phyloP scores from a whole-genome alignment of 2,888 invertebrate species.

The Drosophila ustulata region DNA sequence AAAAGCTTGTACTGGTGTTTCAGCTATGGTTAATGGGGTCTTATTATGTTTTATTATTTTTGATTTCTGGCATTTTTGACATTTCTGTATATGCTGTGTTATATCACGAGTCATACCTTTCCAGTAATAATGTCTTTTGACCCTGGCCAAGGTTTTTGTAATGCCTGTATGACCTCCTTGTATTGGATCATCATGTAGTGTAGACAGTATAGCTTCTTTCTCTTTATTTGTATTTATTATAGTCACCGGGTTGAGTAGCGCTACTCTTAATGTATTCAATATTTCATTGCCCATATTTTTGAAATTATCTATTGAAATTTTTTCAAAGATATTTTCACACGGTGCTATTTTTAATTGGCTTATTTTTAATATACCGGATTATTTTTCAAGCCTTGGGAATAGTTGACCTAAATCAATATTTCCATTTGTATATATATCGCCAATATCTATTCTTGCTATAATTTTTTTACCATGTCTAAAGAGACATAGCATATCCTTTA shows the following conservation, averaged over 20 bases:
- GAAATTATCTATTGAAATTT: not conserved
- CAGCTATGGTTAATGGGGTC: too few species aligned
- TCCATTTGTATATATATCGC: not conserved
- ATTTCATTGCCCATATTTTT: not conserved
- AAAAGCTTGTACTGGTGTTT: too few species aligned
- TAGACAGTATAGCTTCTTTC: too few species aligned
- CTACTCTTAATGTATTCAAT: too few species aligned
- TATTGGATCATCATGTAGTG: too few species aligned
- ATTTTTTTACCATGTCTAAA: not conserved
- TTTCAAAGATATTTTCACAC: conserved; percentile 9
- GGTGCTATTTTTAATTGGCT: conserved; percentile 2
- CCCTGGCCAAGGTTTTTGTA: not conserved
- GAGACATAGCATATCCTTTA: not conserved
- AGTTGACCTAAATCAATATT: conserved; percentile 3
- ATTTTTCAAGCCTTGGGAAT: conserved; percentile 2
- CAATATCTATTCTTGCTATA: not conserved
- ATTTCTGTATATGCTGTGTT: conserved; percentile 2
- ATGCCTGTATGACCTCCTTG: conserved; percentile 2
- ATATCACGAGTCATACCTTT: not conserved
- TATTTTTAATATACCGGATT: conserved; percentile 12
- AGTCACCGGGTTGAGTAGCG: too few species aligned
- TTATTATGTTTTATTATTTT: too few species aligned
- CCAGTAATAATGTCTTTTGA: not conserved
- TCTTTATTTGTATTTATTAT: too few species aligned
- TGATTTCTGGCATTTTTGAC: not conserved